Percentiles rank a stretch among this genome's conserved stretches.
These are phyloP conservation scores for Triops cancriformis DNA, from an alignment of 1,140 invertebrate species.

Conservation along the genomic window DNA sequence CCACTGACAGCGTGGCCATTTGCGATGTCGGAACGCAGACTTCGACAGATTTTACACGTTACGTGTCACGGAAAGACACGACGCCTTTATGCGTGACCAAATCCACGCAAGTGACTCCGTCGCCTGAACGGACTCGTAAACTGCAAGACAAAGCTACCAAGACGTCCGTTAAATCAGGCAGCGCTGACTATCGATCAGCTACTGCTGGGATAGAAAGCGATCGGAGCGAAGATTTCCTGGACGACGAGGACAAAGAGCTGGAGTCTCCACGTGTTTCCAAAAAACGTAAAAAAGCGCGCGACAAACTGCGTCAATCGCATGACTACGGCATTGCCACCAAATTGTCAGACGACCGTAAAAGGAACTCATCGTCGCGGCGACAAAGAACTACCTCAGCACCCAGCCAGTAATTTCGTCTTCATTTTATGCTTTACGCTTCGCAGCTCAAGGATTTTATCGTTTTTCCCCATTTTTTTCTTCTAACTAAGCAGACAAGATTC, in stretches of 20 bases:
- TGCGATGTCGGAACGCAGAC: conserved; percentile 25
- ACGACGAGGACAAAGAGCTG: background rate
- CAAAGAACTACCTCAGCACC: conserved; percentile 14
- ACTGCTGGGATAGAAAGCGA: background rate
- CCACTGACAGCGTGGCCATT: conserved; percentile 18
- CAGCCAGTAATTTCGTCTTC: background rate
- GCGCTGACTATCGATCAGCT: background rate
- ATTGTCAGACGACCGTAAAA: background rate
- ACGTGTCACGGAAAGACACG: background rate
- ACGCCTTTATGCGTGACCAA: conserved; percentile 4
- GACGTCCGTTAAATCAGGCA: background rate
- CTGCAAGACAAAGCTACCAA: background rate
- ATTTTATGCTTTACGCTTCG: background rate
- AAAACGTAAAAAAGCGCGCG: background rate
- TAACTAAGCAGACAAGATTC: too few relatives aligned
- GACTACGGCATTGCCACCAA: conserved; percentile 12
- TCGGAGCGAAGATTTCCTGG: background rate
- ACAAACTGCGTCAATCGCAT: background rate
- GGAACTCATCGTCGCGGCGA: background rate
- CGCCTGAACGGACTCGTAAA: background rate
- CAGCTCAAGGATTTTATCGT: too few relatives aligned
- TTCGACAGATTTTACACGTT: conserved; percentile 18
- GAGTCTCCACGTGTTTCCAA: background rate
- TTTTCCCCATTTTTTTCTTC: too few relatives aligned
- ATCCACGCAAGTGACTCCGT: conserved; percentile 23